These are phyloP conservation scores for Aelia acuminata DNA, from an alignment of 2,888 invertebrate species.

Conservation along the genomic window DNA sequence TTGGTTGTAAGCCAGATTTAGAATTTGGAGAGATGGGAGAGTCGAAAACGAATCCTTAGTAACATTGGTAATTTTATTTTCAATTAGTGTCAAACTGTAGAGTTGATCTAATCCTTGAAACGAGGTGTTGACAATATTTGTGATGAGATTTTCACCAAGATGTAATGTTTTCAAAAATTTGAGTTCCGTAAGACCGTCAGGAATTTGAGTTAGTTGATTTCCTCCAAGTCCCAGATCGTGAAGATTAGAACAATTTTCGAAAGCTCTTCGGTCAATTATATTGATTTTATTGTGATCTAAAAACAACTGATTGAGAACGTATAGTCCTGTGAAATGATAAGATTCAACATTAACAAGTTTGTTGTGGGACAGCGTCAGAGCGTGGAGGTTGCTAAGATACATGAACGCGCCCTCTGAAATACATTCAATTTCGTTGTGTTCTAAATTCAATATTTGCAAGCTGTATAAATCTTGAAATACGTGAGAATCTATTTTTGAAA, in stretches of 20 bases:
- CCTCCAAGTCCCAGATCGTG: conserved; percentile 91
- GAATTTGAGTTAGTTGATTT: conserved; percentile 85
- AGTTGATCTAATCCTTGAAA: conserved; percentile 89
- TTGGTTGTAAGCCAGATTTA: conserved; percentile 91
- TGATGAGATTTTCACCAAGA: conserved; percentile 92
- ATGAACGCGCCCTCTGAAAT: conserved; percentile 90
- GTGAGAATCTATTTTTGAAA: conserved; percentile 85
- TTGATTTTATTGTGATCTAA: conserved; percentile 88
- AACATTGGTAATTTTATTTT: conserved; percentile 89
- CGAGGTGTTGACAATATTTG: conserved; percentile 84
- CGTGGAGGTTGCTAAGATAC: conserved; percentile 89
- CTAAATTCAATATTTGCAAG: conserved; percentile 86
- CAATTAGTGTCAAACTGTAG: conserved; percentile 88
- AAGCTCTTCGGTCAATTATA: conserved; percentile 83
- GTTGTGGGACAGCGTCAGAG: conserved; percentile 90
- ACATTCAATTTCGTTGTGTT: conserved; percentile 88
- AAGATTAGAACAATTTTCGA: conserved; percentile 88
- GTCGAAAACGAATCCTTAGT: conserved; percentile 90
- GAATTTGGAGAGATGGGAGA: conserved; percentile 84
- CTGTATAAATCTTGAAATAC: conserved; percentile 90
- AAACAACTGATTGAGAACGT: conserved; percentile 86
- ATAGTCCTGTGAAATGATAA: conserved; percentile 86
- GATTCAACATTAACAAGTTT: conserved; percentile 84
- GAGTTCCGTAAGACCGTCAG: conserved; percentile 85
- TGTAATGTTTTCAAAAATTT: conserved; percentile 89